phyloP scores from a whole-genome alignment of 2,797 vertebrate species.

The Erethizon dorsatum region DNA sequence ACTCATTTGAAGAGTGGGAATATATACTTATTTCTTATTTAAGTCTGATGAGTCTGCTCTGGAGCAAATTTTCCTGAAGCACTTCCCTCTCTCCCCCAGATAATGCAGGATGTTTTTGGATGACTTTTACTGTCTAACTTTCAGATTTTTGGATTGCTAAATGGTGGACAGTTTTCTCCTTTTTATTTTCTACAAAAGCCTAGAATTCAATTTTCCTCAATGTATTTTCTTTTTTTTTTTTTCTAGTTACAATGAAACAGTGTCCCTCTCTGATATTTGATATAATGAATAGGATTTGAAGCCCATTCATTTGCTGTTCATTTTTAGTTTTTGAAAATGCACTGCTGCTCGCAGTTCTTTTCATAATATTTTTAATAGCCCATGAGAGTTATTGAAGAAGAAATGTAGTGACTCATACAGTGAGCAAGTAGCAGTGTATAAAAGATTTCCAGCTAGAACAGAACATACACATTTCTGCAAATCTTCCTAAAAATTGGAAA shows the following conservation, averaged over 20 bases:
- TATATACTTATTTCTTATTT: not conserved
- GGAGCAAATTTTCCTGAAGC: not conserved
- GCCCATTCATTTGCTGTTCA: not conserved
- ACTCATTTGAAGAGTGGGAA: not conserved
- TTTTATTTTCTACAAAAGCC: not conserved
- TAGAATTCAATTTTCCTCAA: conserved; percentile 41
- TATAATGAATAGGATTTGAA: conserved; percentile 20
- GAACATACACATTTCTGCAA: not conserved
- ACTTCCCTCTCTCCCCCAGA: not conserved
- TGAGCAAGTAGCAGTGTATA: not conserved
- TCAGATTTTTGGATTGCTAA: conserved; percentile 15
- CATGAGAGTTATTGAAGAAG: not conserved
- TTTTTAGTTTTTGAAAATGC: conserved; percentile 34
- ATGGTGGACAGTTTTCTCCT: not conserved
- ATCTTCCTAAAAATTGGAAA: not conserved
- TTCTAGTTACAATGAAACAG: conserved; percentile 10
- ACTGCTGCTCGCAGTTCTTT: not conserved
- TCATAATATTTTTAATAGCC: not conserved
- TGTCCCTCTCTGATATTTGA: not conserved
- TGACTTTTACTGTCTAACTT: not conserved
- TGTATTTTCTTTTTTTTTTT: not conserved
- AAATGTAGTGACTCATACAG: not conserved
- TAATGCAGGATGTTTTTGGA: not conserved
- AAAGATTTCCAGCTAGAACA: not conserved
- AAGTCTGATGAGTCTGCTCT: conserved; percentile 7